phyloP scores from a whole-genome alignment of 2,797 vertebrate species.

The Rhinella marina region DNA sequence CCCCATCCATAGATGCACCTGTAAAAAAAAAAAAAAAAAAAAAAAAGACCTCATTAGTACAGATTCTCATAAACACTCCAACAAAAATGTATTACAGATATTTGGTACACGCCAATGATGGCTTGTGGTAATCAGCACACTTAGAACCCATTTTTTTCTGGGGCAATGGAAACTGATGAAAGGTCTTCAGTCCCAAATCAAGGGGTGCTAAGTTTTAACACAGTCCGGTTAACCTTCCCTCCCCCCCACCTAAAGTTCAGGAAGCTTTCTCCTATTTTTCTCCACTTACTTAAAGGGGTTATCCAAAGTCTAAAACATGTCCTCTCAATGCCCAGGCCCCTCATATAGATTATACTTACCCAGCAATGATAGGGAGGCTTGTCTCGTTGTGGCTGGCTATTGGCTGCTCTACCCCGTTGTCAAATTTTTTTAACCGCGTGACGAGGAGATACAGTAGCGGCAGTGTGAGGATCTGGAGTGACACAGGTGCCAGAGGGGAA shows the following conservation, averaged over 20 bases:
- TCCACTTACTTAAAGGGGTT: neutral
- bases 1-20: constrained; percentile 90
- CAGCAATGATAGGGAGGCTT: too few relatives aligned
- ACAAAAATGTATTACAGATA: neutral
- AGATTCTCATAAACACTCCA: neutral
- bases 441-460: too few relatives aligned
- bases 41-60: neutral
- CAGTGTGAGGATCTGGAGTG: too few relatives aligned
- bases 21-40: constrained; percentile 24
- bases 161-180: neutral
- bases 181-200: neutral
- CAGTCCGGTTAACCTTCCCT: neutral
- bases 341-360: too few relatives aligned
- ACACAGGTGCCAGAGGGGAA: too few relatives aligned
- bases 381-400: too few relatives aligned
- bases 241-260: neutral
- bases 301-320: too few relatives aligned
- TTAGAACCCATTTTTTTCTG: too few relatives aligned
- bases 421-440: too few relatives aligned
- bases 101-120: neutral
- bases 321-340: too few relatives aligned
- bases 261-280: neutral
- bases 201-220: neutral
- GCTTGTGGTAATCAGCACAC: too few relatives aligned
- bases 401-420: too few relatives aligned